Conservation (phyloP, 2,113 vertebrate genomes). For the Prinia subflava region DNA sequence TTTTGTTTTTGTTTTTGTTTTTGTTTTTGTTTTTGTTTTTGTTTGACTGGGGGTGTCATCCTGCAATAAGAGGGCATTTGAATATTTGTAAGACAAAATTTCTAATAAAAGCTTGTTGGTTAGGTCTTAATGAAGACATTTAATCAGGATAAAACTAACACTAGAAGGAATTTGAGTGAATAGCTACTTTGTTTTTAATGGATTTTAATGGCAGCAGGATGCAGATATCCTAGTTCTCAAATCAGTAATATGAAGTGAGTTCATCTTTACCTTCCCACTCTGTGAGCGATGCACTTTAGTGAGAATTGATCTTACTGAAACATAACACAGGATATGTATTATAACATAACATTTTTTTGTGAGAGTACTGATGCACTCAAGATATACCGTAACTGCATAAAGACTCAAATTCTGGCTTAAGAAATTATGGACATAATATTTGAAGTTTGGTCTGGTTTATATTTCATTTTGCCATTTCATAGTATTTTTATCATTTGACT, state of each 20-base stretch:
- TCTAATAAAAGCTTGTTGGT: background rate
- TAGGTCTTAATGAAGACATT: background rate
- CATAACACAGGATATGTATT: background rate
- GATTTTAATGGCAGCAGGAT: background rate
- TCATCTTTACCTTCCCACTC: background rate
- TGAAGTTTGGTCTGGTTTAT: background rate
- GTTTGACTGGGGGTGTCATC: accelerated
- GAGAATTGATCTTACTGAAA: background rate
- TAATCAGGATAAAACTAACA: background rate
- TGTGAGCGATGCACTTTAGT: background rate
- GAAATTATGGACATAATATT: background rate
- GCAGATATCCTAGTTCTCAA: background rate
- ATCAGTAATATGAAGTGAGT: background rate
- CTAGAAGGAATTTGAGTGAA: background rate
- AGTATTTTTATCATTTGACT: background rate
- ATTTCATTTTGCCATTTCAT: background rate
- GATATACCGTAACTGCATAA: background rate
- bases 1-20: background rate
- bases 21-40: background rate
- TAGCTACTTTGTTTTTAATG: background rate
- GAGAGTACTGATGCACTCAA: background rate
- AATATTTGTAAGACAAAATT: background rate
- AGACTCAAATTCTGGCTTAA: background rate
- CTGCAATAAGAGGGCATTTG: background rate
- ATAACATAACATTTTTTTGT: background rate